Percentiles rank a stretch among this genome's conserved stretches.
Evolutionary conservation across 2,888 invertebrate genomes (phyloP).

Genomic region (Megastigmus dorsalis): DNA sequence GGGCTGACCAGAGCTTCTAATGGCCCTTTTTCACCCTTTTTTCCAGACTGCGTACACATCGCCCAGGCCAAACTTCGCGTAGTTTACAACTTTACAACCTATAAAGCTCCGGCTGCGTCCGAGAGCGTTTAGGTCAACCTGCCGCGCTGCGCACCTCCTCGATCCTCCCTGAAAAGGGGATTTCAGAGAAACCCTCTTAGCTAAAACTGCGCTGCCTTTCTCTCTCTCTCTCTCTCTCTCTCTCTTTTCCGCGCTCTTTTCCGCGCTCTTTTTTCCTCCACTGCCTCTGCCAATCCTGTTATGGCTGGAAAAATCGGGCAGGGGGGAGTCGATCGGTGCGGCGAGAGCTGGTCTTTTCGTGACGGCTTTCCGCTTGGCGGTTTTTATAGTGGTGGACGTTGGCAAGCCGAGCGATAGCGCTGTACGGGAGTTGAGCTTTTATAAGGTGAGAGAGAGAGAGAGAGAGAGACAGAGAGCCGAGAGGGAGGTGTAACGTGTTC

Average conservation of each 20-base stretch:
- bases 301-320: background rate
- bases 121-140: constrained; percentile 21
- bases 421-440: too few species aligned
- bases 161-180: constrained; percentile 6
- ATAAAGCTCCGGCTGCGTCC: constrained; percentile 58
- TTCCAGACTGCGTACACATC: background rate
- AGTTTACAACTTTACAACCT: constrained; percentile 67
- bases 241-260: background rate
- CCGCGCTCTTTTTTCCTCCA: background rate
- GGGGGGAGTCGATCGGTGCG: background rate
- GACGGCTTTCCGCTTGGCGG: background rate
- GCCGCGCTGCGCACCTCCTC: background rate
- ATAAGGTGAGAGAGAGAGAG: too few species aligned
- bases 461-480: too few species aligned
- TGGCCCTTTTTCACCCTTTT: background rate
- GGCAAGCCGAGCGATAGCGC: background rate
- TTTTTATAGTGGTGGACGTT: background rate
- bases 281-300: background rate
- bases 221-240: background rate
- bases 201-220: background rate
- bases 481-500: too few species aligned
- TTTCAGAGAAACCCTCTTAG: background rate
- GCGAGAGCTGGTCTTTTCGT: background rate
- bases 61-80: background rate
- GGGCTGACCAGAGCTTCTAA: constrained; percentile 5